phyloP scores from a whole-genome alignment of 2,888 invertebrate species.

The Acanthosepion esculentum region DNA sequence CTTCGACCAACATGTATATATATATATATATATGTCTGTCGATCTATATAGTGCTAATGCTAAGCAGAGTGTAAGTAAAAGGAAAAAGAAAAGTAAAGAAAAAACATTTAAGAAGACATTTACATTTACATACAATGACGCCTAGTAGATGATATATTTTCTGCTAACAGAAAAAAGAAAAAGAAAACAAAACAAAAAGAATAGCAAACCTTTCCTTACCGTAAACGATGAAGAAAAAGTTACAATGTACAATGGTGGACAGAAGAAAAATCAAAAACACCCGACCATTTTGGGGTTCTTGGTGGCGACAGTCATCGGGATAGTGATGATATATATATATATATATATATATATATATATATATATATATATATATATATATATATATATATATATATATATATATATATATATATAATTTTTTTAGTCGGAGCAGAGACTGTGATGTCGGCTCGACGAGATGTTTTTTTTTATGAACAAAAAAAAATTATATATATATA shows the following conservation, averaged over 20 bases:
- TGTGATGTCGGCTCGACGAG: too few relatives aligned
- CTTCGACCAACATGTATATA: not conserved
- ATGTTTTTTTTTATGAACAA: too few relatives aligned
- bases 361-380: not conserved
- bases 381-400: slow-evolving; percentile 14
- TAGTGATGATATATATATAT: not conserved
- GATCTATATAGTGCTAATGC: not conserved
- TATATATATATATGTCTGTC: not conserved
- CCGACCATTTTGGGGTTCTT: not conserved
- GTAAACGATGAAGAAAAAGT: not conserved
- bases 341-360: slow-evolving; percentile 5
- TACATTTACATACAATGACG: not conserved
- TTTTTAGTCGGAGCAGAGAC: too few relatives aligned
- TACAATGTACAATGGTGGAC: not conserved
- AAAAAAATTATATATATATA: too few relatives aligned
- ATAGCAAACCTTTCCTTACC: not conserved
- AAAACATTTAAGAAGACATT: not conserved
- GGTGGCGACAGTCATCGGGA: not conserved
- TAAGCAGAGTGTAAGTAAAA: not conserved
- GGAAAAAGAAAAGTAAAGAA: not conserved
- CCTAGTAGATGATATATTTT: not conserved
- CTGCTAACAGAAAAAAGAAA: not conserved
- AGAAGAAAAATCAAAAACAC: not conserved
- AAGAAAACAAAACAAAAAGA: not conserved
- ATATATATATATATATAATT: not conserved